These are phyloP conservation scores for Ectemnius cavifrons DNA, from an alignment of 2,888 invertebrate species.

Conservation along the genomic window DNA sequence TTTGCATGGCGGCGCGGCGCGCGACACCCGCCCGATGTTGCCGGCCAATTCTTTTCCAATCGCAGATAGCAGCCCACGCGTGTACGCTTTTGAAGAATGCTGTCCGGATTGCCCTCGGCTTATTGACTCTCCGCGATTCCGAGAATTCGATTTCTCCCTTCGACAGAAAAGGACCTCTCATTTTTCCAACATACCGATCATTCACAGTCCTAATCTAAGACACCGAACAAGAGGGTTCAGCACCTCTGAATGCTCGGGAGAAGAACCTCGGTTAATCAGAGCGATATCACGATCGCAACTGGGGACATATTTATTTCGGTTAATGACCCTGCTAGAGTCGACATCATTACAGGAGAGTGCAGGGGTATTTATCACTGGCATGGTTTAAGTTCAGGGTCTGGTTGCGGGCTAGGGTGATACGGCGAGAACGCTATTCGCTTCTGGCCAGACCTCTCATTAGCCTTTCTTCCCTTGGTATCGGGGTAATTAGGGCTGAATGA, in stretches of 20 bases:
- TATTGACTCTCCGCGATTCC: too few species aligned
- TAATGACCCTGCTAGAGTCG: background rate
- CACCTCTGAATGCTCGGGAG: background rate
- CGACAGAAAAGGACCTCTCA: too few species aligned
- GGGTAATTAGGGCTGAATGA: constrained; percentile 5
- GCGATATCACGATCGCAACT: background rate
- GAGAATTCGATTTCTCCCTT: too few species aligned
- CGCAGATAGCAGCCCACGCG: background rate
- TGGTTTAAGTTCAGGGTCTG: background rate
- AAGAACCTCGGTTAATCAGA: background rate
- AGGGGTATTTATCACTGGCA: background rate
- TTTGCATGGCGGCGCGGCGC: too few species aligned
- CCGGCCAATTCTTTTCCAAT: constrained; percentile 1
- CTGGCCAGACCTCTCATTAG: background rate
- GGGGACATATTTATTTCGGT: constrained; percentile 1
- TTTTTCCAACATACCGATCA: too few species aligned
- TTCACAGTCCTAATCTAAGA: too few species aligned
- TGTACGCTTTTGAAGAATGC: too few species aligned
- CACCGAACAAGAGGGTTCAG: too few species aligned
- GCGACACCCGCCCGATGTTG: too few species aligned
- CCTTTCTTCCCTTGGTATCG: constrained; percentile 7
- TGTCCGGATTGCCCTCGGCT: too few species aligned
- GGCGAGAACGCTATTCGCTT: background rate
- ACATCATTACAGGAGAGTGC: background rate
- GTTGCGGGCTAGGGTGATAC: background rate